Percentiles rank a stretch among this genome's conserved stretches.
phyloP scores from a whole-genome alignment of 2,888 invertebrate species.

The Synanthedon tipuliformis region DNA sequence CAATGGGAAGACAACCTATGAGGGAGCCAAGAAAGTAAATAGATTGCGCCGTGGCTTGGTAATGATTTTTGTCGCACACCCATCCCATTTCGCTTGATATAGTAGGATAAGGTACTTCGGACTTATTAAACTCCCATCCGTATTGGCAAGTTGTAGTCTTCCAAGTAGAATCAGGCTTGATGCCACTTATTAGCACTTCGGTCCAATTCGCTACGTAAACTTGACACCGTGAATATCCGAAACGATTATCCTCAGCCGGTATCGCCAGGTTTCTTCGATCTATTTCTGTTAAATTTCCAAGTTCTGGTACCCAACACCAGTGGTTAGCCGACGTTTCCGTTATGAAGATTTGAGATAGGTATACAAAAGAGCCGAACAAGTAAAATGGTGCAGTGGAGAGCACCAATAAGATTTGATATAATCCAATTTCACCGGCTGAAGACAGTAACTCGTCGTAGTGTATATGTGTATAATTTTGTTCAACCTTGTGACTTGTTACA shows the following conservation, averaged over 20 bases:
- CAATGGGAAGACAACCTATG: conserved; percentile 5
- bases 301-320: conserved; percentile 9
- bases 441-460: conserved; percentile 6
- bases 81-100: conserved; percentile 7
- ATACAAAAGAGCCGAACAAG: conserved; percentile 5
- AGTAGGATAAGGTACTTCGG: conserved; percentile 8
- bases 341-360: conserved; percentile 6
- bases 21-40: conserved; percentile 7
- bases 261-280: conserved; percentile 6
- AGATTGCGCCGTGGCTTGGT: conserved; percentile 7
- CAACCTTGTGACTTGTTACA: too few species aligned
- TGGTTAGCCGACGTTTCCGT: conserved; percentile 5
- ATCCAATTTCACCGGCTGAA: conserved; percentile 6
- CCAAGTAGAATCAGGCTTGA: conserved; percentile 1
- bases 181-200: conserved; percentile 1
- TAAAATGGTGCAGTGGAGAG: conserved; percentile 5
- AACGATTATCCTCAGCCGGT: conserved; percentile 3
- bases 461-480: not conserved
- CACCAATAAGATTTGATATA: conserved; percentile 5
- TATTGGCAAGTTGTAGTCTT: conserved; percentile 1
- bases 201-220: conserved; percentile 7
- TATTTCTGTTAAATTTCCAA: conserved; percentile 5
- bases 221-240: conserved; percentile 3
- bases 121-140: conserved; percentile 8
- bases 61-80: conserved; percentile 7